A percentile compares a stretch with the other conserved stretches of the same genome.
phyloP scores from a whole-genome alignment of 2,797 vertebrate species.

The Argyrosomus regius region DNA sequence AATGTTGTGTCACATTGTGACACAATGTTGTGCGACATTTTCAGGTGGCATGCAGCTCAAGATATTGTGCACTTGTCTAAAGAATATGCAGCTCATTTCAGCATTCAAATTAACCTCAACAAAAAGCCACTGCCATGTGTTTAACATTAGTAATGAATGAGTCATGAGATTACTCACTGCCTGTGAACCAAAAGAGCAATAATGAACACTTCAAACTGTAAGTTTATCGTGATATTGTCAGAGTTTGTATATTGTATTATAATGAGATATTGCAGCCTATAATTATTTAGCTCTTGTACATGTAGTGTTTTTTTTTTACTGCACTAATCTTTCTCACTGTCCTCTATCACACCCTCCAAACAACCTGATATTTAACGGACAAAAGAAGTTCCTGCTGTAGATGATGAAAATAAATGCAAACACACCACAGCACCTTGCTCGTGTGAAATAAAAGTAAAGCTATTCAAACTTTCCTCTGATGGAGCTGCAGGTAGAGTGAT shows the following conservation, averaged over 20 bases:
- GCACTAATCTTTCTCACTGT: conserved; percentile 29
- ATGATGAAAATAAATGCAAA: not conserved
- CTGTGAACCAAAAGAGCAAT: not conserved
- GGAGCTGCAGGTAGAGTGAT: not conserved
- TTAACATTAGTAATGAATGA: not conserved
- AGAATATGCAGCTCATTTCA: not conserved
- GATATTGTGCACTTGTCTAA: not conserved
- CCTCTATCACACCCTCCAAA: conserved; percentile 43
- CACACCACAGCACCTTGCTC: not conserved
- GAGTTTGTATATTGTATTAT: not conserved
- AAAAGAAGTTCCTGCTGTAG: conserved; percentile 25
- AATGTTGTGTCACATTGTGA: conserved; percentile 13
- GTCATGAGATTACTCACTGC: not conserved
- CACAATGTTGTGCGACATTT: not conserved
- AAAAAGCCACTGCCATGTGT: not conserved
- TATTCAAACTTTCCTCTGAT: conserved; percentile 46
- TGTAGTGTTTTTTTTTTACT: not conserved
- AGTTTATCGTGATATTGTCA: not conserved
- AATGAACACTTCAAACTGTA: not conserved
- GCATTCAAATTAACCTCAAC: not conserved
- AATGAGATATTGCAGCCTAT: not conserved
- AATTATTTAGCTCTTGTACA: conserved; percentile 5
- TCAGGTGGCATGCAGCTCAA: conserved; percentile 19
- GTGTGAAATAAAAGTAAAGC: not conserved
- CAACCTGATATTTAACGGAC: conserved; percentile 23